A percentile compares a stretch with the other conserved stretches of the same genome.
These are phyloP conservation scores for Diaprepes abbreviatus DNA, from an alignment of 2,888 invertebrate species.

Conservation along the genomic window DNA sequence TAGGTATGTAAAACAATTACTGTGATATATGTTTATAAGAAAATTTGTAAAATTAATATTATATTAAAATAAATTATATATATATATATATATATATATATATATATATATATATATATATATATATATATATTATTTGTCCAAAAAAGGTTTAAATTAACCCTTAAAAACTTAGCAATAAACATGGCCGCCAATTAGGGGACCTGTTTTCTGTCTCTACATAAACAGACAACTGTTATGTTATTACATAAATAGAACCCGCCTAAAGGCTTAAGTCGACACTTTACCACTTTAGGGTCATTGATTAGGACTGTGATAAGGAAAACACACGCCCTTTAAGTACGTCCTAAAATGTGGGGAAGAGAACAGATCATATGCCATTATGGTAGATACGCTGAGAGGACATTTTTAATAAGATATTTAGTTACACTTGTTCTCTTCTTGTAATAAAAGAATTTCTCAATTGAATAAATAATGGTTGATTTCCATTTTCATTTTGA, in stretches of 20 bases:
- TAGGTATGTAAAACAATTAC: too few relatives aligned
- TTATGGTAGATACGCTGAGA: neutral
- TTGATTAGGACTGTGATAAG: conserved; percentile 7
- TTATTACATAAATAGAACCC: conserved; percentile 2
- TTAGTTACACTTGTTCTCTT: too few relatives aligned
- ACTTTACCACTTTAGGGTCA: conserved; percentile 7
- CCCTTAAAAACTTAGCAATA: neutral
- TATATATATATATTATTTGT: too few relatives aligned
- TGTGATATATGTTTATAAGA: too few relatives aligned
- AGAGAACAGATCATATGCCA: neutral
- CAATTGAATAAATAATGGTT: too few relatives aligned
- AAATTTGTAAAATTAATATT: too few relatives aligned
- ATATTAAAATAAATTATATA: too few relatives aligned
- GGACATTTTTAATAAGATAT: conserved; percentile 17
- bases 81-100: too few relatives aligned
- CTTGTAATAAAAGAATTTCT: too few relatives aligned
- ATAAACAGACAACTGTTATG: neutral
- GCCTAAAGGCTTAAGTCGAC: conserved; percentile 7
- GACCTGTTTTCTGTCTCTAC: conserved; percentile 6
- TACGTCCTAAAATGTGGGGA: neutral
- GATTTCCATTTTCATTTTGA: too few relatives aligned
- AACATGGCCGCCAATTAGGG: conserved; percentile 8
- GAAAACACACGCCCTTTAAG: conserved; percentile 10
- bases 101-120: too few relatives aligned
- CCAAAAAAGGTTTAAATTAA: too few relatives aligned